Conservation (phyloP, 2,797 vertebrate genomes). For the Alfaro cultratus region DNA sequence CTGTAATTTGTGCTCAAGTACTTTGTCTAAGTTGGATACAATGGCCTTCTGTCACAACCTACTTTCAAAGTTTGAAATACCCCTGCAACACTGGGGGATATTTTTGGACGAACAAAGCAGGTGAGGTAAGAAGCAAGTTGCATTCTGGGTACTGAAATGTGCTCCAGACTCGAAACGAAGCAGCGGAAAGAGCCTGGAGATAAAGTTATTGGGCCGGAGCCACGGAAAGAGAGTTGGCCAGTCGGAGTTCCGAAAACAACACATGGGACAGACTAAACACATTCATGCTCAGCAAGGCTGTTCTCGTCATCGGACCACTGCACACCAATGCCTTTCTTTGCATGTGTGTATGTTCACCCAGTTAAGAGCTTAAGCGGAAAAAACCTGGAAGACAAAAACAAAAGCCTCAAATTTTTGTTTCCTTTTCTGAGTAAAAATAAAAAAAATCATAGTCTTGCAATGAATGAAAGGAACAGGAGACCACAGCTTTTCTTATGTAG, state of each 20-base stretch:
- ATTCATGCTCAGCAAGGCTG: constrained; percentile 56
- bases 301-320: constrained; percentile 12
- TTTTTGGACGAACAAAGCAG: constrained; percentile 55
- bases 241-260: constrained; percentile 39
- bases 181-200: constrained; percentile 42
- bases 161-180: constrained; percentile 44
- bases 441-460: constrained; percentile 38
- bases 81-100: constrained; percentile 42
- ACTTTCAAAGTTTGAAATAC: constrained; percentile 54
- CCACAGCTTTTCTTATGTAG: constrained; percentile 63
- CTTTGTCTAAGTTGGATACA: constrained; percentile 23
- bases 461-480: constrained; percentile 61
- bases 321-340: constrained; percentile 13
- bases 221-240: constrained; percentile 15
- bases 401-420: constrained; percentile 50
- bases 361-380: constrained; percentile 47
- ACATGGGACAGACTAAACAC: constrained; percentile 59
- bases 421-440: constrained; percentile 27
- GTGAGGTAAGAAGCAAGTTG: constrained; percentile 45
- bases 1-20: constrained; percentile 34
- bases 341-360: constrained; percentile 4
- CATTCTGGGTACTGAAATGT: constrained; percentile 58
- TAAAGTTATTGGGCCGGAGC: constrained; percentile 32
- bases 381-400: constrained; percentile 54
- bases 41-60: constrained; percentile 49